These are phyloP conservation scores for Uromys caudimaculatus DNA, from an alignment of 2,797 vertebrate genomes.

Conservation along the genomic window DNA sequence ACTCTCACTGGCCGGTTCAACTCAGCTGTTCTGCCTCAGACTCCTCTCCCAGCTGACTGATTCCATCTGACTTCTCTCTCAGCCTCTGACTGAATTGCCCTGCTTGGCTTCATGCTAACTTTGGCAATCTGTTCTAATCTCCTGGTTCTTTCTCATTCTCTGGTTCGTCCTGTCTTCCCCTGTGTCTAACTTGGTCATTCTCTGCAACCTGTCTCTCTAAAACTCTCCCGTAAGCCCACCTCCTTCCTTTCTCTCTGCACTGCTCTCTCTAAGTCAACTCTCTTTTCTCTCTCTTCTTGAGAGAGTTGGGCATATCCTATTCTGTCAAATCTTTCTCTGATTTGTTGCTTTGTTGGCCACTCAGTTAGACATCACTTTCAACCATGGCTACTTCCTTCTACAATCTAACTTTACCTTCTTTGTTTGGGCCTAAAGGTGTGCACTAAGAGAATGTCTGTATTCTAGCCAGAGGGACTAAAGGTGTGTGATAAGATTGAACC, in stretches of 20 bases:
- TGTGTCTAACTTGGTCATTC: neutral
- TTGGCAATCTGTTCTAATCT: neutral
- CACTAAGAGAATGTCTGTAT: too few species aligned
- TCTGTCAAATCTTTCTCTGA: too few species aligned
- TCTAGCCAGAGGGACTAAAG: too few species aligned
- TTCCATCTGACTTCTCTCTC: neutral
- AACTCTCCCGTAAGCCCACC: neutral
- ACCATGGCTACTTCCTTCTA: too few species aligned
- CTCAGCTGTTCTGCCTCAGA: neutral
- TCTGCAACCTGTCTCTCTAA: neutral
- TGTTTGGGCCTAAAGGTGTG: too few species aligned
- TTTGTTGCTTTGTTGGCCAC: too few species aligned
- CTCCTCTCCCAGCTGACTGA: neutral
- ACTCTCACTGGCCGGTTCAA: neutral
- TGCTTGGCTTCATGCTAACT: neutral
- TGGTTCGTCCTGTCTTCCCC: neutral
- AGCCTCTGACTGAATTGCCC: neutral
- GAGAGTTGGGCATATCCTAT: neutral
- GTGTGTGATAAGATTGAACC: too few species aligned
- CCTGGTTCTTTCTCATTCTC: neutral
- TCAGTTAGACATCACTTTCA: too few species aligned
- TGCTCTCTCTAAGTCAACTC: neutral
- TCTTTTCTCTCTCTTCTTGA: neutral
- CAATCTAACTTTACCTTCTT: too few species aligned
- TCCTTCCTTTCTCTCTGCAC: neutral